Base-by-base conservation (phyloP, 2,888 invertebrate genomes). In the Entomobrya multifasciata region DNA sequence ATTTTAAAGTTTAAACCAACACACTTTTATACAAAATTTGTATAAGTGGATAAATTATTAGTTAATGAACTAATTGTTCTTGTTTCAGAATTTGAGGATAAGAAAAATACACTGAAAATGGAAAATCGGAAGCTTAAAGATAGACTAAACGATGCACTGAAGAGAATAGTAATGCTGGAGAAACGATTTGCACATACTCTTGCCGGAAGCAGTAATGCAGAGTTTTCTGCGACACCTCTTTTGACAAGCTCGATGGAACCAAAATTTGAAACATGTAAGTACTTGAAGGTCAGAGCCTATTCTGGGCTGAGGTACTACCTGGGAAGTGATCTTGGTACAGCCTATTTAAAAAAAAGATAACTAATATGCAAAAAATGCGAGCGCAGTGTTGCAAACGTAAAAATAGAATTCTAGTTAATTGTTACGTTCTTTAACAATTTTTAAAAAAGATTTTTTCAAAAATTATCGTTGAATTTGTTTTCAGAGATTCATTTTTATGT, bases 61-160 rank as follows among this genome's bases (percentile, higher is more conserved):
- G n/a, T n/a, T n/a, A n/a, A n/a, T n/a, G n/a, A n/a, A n/a, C 20
- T 25, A 10, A 15, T 22, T 25, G 2, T 57, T 25, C 1, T 57
- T 22, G 11, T 60, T 22, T 60, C 41, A 90, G 89, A 89, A 22
- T 67, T 81, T 22, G 88, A 90, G 17, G 84, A 85, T n/a, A 88
- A 88, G 22, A 74, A 55, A 11, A 89, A 82, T 81, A 87, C 80
- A 11, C 41, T 90, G 10, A 88, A 87, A 77, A 52, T 44, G 15
- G 90, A 90, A 60, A 90, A 90, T 74, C 86, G 77, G 60, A 89
- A 76, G 65, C 76, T 90, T 6, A 88, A 88, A 41, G 88, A 88
- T 11, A 88, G 86, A 55, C 52, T 90, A 17, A 86, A 86, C 17
- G 88, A 88, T 4, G 81, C 90, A 11, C 44, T 87, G 44, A 87